These are phyloP conservation scores for Pycnonotus jocosus DNA, from an alignment of 2,113 vertebrate genomes.

Conservation along the genomic window DNA sequence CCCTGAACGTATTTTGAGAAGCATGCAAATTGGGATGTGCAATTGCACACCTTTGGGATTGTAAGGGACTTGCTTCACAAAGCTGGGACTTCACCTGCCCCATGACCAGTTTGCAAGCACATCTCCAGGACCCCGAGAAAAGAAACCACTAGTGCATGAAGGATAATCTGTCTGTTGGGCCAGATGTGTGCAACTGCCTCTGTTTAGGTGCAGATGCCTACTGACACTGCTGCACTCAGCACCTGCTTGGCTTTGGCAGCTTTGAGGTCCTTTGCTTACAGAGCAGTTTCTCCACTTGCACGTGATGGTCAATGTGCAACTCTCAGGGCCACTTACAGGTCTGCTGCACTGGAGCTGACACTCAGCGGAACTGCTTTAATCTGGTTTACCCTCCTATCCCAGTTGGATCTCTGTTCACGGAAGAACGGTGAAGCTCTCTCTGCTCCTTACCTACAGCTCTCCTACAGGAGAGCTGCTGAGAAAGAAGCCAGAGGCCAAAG, in stretches of 20 bases:
- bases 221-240: background rate
- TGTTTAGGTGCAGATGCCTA: background rate
- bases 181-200: background rate
- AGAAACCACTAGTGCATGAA: background rate
- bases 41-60: background rate
- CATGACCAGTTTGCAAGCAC: background rate
- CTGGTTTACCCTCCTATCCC: background rate
- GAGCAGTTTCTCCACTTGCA: background rate
- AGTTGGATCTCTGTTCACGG: background rate
- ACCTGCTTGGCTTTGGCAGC: background rate
- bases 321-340: background rate
- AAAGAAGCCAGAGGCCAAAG: background rate
- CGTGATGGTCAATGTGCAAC: accelerated
- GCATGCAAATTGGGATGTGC: background rate
- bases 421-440: background rate
- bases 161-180: background rate
- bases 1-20: background rate
- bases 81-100: background rate
- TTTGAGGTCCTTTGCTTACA: background rate
- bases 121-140: background rate
- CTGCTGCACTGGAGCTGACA: background rate
- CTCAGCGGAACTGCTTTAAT: background rate
- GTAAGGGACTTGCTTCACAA: background rate
- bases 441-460: background rate
- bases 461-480: background rate